Conservation (phyloP, 2,888 invertebrate genomes). For the Mythimna albipuncta region DNA sequence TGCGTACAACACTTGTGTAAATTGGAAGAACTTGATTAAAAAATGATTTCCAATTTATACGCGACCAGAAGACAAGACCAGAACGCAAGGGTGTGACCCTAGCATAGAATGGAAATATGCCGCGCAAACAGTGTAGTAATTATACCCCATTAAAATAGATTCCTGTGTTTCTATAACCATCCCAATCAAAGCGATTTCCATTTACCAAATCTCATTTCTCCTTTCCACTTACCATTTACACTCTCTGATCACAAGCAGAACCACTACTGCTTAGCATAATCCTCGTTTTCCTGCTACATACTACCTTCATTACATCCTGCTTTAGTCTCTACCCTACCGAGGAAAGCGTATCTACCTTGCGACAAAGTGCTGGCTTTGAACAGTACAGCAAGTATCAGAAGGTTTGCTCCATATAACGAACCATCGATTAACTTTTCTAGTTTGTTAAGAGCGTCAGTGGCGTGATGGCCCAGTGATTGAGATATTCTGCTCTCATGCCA, state of each 20-base stretch:
- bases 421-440: neutral
- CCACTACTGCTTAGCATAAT: slow-evolving; percentile 16
- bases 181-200: too few relatives aligned
- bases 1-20: too few relatives aligned
- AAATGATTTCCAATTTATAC: too few relatives aligned
- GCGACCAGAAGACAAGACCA: too few relatives aligned
- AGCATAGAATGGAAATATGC: too few relatives aligned
- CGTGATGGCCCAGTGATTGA: too few relatives aligned
- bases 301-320: slow-evolving; percentile 35
- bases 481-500: too few relatives aligned
- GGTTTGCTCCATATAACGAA: neutral
- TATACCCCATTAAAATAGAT: too few relatives aligned
- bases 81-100: too few relatives aligned
- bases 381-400: neutral
- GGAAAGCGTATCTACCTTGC: slow-evolving; percentile 8
- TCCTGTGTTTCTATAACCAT: neutral
- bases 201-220: neutral
- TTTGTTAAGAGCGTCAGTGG: too few relatives aligned
- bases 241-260: slow-evolving; percentile 6
- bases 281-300: slow-evolving; percentile 21
- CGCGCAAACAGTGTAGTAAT: too few relatives aligned
- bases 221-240: slow-evolving; percentile 16
- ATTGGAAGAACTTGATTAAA: too few relatives aligned
- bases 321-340: neutral
- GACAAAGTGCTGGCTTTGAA: neutral